Conservation (phyloP, 1,140 invertebrate genomes). For the Antheraea pernyi region DNA sequence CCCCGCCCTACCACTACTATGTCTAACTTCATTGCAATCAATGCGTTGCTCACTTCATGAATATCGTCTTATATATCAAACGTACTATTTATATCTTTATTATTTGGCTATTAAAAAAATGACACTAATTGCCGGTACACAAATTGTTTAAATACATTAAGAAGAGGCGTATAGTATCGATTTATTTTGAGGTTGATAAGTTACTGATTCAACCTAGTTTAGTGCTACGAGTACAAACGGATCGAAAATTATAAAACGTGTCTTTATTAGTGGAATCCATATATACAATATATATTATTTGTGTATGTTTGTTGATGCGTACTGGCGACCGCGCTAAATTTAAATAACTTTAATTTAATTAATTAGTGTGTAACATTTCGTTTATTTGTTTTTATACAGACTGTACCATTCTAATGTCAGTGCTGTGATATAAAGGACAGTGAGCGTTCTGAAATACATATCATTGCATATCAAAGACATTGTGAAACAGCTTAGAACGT, state of each 20-base stretch:
- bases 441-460: too few species aligned
- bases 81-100: constrained; percentile 68
- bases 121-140: constrained; percentile 35
- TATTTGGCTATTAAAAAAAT: constrained; percentile 63
- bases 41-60: constrained; percentile 61
- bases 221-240: constrained; percentile 17
- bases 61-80: constrained; percentile 61
- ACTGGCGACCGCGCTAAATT: constrained; percentile 26
- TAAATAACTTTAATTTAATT: background rate
- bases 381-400: too few species aligned
- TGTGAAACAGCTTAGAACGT: too few species aligned
- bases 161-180: constrained; percentile 20
- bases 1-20: constrained; percentile 40
- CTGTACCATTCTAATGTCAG: too few species aligned
- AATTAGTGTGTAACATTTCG: too few species aligned
- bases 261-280: constrained; percentile 8
- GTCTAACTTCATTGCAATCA: constrained; percentile 52
- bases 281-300: too few species aligned
- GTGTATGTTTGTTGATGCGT: constrained; percentile 34
- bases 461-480: too few species aligned
- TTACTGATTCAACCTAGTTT: constrained; percentile 21
- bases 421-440: too few species aligned
- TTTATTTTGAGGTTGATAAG: constrained; percentile 26
- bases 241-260: constrained; percentile 19
- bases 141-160: constrained; percentile 38